phyloP scores from a whole-genome alignment of 2,888 invertebrate genomes.

The Panorpa germanica region DNA sequence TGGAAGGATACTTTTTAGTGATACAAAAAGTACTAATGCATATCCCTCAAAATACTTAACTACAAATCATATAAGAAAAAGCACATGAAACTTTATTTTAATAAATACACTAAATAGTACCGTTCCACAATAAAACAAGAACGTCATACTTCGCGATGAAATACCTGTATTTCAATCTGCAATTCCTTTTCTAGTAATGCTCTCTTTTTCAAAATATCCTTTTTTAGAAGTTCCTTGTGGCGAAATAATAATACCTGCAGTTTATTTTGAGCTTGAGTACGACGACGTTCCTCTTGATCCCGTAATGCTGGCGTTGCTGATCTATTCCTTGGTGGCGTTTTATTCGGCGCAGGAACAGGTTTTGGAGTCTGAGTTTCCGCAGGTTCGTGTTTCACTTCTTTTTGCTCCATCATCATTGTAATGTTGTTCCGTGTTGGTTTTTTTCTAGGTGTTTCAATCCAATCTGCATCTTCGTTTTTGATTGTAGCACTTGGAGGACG shows the following conservation, averaged over 20 bases:
- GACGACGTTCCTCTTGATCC: slow-evolving; percentile 8
- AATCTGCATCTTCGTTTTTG: slow-evolving; percentile 26
- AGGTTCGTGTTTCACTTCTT: background rate
- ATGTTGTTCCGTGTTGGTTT: too few relatives aligned
- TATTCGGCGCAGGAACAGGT: slow-evolving; percentile 9
- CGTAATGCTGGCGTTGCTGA: slow-evolving; percentile 11
- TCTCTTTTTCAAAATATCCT: slow-evolving; percentile 81
- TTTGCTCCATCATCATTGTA: slow-evolving; percentile 3
- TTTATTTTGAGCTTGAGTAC: slow-evolving; percentile 3
- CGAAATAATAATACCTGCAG: slow-evolving; percentile 63
- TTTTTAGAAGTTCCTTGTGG: slow-evolving; percentile 83
- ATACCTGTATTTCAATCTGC: slow-evolving; percentile 75
- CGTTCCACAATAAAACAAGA: too few relatives aligned
- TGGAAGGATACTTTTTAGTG: background rate
- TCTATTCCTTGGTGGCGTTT: slow-evolving; percentile 20
- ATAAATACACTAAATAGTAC: too few relatives aligned
- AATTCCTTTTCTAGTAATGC: slow-evolving; percentile 76
- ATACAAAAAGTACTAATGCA: too few relatives aligned
- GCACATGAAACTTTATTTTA: too few relatives aligned
- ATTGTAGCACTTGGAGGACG: slow-evolving; percentile 19
- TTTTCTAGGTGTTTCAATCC: slow-evolving; percentile 23
- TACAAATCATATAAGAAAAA: too few relatives aligned
- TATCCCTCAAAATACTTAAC: too few relatives aligned
- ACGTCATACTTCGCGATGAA: too few relatives aligned
- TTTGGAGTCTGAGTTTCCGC: background rate